Percentiles rank a stretch among this genome's conserved stretches.
phyloP scores from a whole-genome alignment of 2,113 vertebrate genomes.

The Deroptyus accipitrinus region DNA sequence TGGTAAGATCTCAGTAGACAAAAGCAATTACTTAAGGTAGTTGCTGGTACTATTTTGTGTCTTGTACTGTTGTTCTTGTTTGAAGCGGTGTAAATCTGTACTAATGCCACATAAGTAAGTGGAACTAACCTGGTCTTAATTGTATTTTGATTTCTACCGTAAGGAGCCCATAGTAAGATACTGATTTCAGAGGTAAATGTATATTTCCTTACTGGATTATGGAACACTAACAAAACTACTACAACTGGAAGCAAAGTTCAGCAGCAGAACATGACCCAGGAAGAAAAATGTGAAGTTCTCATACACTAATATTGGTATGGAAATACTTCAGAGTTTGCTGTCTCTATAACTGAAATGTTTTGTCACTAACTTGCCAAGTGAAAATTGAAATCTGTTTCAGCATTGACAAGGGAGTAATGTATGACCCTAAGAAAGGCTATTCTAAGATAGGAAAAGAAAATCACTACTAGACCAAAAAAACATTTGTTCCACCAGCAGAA shows the following conservation, averaged over 20 bases:
- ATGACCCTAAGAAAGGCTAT: background rate
- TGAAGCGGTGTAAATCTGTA: background rate
- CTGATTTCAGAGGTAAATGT: background rate
- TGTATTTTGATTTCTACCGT: background rate
- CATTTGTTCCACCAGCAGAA: background rate
- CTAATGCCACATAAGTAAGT: constrained; percentile 13
- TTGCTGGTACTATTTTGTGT: background rate
- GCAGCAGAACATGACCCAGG: background rate
- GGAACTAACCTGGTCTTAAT: background rate
- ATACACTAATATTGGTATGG: background rate
- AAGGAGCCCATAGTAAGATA: background rate
- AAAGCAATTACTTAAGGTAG: background rate
- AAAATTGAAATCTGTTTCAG: background rate
- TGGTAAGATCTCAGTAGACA: background rate
- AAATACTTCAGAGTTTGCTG: background rate
- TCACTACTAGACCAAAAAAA: background rate
- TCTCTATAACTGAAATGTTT: background rate
- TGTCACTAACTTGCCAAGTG: background rate
- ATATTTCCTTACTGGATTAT: background rate
- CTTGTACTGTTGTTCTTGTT: background rate
- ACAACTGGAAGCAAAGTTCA: background rate
- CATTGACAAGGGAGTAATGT: background rate
- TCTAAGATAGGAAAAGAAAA: background rate
- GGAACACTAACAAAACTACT: background rate
- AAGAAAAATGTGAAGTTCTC: background rate